These are phyloP conservation scores for Rhadinocentrus ornatus DNA, from an alignment of 2,797 vertebrate genomes.

Conservation along the genomic window DNA sequence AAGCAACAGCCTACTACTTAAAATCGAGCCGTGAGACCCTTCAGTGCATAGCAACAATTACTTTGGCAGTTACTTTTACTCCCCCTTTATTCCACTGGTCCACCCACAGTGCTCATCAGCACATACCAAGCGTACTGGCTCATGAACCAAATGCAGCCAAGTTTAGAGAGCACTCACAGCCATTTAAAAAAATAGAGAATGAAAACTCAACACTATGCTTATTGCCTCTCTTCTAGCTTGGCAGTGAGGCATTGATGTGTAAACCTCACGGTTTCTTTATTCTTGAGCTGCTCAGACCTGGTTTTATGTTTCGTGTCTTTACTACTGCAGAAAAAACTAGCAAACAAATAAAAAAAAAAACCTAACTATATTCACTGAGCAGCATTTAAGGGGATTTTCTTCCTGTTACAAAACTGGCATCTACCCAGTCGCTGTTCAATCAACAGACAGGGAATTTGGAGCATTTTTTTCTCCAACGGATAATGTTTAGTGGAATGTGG, in stretches of 20 bases:
- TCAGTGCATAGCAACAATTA: slow-evolving; percentile 33
- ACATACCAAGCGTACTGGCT: slow-evolving; percentile 66
- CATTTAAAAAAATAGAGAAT: slow-evolving; percentile 28
- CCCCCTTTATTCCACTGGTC: slow-evolving; percentile 13
- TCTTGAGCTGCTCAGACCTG: background rate
- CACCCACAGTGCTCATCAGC: slow-evolving; percentile 57
- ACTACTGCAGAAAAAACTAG: background rate
- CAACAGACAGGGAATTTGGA: background rate
- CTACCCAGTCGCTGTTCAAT: background rate
- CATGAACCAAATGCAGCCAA: slow-evolving; percentile 62
- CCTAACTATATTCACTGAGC: background rate
- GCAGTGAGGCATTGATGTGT: slow-evolving; percentile 1
- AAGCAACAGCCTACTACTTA: slow-evolving; percentile 5
- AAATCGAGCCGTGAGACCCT: slow-evolving; percentile 11
- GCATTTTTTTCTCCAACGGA: background rate
- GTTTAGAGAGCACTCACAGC: slow-evolving; percentile 27
- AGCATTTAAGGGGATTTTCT: background rate
- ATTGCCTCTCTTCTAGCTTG: slow-evolving; percentile 12
- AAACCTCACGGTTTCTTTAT: background rate
- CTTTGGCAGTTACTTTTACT: slow-evolving; percentile 30
- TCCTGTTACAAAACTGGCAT: slow-evolving; percentile 2
- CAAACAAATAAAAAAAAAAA: too few relatives aligned
- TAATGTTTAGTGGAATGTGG: too few relatives aligned
- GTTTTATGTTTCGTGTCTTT: background rate
- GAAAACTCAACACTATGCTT: slow-evolving; percentile 23